These are phyloP conservation scores for Caerostris darwini DNA, from an alignment of 1,140 invertebrate genomes.

Conservation along the genomic window DNA sequence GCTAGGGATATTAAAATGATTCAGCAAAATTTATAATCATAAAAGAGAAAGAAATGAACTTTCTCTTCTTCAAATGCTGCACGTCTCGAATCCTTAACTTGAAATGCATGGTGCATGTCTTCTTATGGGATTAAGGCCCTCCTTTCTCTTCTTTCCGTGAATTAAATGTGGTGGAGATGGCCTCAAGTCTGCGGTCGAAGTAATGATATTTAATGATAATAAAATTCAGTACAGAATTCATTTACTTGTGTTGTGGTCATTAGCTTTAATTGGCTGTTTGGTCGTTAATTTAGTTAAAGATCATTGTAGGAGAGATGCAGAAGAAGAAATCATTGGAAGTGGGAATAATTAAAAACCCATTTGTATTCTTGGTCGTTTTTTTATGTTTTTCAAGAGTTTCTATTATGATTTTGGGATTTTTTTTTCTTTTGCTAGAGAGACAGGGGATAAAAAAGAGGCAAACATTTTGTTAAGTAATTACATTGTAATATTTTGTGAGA, in stretches of 20 bases:
- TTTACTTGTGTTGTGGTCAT: slow-evolving; percentile 55
- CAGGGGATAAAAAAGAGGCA: too few species aligned
- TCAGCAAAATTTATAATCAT: neutral
- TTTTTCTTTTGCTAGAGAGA: too few species aligned
- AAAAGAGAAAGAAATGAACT: neutral
- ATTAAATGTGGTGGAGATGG: neutral
- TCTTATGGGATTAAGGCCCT: slow-evolving; percentile 24
- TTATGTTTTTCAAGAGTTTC: neutral
- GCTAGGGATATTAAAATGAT: slow-evolving; percentile 26
- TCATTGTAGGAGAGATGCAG: neutral
- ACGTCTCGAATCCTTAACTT: slow-evolving; percentile 29
- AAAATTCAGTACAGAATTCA: slow-evolving; percentile 40
- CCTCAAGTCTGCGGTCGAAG: neutral
- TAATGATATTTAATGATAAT: slow-evolving; percentile 59
- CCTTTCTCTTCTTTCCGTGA: neutral
- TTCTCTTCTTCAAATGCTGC: slow-evolving; percentile 1
- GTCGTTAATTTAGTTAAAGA: slow-evolving; percentile 52
- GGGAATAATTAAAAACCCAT: slow-evolving; percentile 44
- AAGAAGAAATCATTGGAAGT: neutral
- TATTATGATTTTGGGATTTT: too few species aligned
- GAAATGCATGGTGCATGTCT: neutral
- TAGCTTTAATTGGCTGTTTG: slow-evolving; percentile 57
- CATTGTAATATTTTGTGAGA: too few species aligned
- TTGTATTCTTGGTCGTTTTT: neutral
- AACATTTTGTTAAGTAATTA: too few species aligned